Percentiles rank a stretch among this genome's conserved stretches.
Evolutionary conservation across 2,888 invertebrate genomes (phyloP).

Genomic region (Pachycephus smyrnensis): DNA sequence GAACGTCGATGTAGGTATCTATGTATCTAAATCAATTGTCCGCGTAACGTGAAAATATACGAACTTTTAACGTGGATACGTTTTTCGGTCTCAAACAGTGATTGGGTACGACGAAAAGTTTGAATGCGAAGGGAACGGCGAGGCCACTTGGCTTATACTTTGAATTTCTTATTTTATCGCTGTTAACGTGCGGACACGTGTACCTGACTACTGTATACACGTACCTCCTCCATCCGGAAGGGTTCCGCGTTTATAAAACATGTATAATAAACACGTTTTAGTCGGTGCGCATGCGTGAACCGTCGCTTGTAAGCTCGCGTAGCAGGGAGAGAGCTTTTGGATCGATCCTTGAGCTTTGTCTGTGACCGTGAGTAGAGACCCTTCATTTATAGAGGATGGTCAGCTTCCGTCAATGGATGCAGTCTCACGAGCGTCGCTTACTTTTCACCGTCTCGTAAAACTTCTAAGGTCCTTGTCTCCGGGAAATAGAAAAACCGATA

Average conservation of each 20-base stretch:
- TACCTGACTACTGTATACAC: slow-evolving; percentile 26
- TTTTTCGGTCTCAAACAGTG: background rate
- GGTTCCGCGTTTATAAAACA: slow-evolving; percentile 43
- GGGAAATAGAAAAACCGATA: background rate
- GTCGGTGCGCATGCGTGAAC: slow-evolving; percentile 38
- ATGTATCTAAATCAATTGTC: slow-evolving; percentile 33
- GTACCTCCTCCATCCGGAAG: slow-evolving; percentile 15
- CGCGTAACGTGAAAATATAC: slow-evolving; percentile 44
- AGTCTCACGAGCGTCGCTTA: background rate
- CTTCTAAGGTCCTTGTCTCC: background rate
- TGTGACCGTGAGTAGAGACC: slow-evolving; percentile 39
- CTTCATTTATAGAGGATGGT: slow-evolving; percentile 32
- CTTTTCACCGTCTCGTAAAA: background rate
- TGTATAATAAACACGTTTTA: slow-evolving; percentile 48
- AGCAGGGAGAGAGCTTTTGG: slow-evolving; percentile 33
- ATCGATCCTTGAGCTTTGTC: slow-evolving; percentile 46
- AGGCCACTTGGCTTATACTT: slow-evolving; percentile 25
- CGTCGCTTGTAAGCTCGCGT: background rate
- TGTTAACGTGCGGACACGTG: slow-evolving; percentile 32
- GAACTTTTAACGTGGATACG: slow-evolving; percentile 23
- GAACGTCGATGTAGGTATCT: background rate
- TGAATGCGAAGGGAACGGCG: background rate
- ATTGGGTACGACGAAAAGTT: background rate
- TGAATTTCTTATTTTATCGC: slow-evolving; percentile 35
- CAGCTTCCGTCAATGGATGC: slow-evolving; percentile 29